These are phyloP conservation scores for Tanypteryx hageni DNA, from an alignment of 2,888 invertebrate genomes.

Conservation along the genomic window DNA sequence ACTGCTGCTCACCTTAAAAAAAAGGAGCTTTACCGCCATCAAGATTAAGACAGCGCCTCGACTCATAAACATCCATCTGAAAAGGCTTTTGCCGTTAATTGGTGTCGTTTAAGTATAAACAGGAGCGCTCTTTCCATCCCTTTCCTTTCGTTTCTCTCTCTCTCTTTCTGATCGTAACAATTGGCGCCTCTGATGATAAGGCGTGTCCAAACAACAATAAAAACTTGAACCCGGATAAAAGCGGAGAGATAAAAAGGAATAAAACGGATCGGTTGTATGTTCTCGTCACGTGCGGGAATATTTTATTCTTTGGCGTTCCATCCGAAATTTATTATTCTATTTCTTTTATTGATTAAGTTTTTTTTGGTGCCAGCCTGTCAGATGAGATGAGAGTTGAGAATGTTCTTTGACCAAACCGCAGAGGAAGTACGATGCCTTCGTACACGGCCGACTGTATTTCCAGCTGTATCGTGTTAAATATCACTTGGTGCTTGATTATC, in stretches of 20 bases:
- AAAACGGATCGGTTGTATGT: neutral
- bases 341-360: neutral
- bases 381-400: too few relatives aligned
- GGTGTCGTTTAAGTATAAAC: neutral
- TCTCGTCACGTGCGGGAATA: too few relatives aligned
- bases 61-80: conserved; percentile 4
- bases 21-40: neutral
- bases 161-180: neutral
- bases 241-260: neutral
- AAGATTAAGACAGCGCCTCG: neutral
- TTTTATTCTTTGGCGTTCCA: too few relatives aligned
- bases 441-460: too few relatives aligned
- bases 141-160: too few relatives aligned
- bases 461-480: too few relatives aligned
- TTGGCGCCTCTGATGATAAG: neutral
- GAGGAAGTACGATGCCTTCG: too few relatives aligned
- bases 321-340: neutral
- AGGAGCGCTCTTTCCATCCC: neutral
- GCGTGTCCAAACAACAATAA: neutral
- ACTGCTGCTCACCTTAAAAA: neutral
- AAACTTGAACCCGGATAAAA: neutral
- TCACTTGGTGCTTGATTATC: too few relatives aligned
- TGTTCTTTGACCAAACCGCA: too few relatives aligned
- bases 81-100: conserved; percentile 13
- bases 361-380: neutral